These are phyloP conservation scores for Loriculus beryllinus DNA, from an alignment of 2,797 vertebrate species.

Conservation along the genomic window DNA sequence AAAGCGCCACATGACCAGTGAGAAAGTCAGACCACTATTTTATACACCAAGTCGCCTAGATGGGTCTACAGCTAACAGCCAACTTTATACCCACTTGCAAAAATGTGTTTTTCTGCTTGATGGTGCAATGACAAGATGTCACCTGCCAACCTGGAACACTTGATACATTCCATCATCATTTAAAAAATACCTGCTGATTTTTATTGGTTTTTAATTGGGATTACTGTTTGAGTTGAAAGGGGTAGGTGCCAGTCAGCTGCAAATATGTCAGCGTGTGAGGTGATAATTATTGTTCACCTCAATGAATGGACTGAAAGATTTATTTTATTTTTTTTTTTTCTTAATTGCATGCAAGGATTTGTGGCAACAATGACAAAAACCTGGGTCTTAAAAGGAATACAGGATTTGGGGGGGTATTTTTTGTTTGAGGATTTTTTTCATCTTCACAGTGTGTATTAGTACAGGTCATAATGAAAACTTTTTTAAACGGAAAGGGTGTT, in stretches of 20 bases:
- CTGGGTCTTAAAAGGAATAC: constrained; percentile 42
- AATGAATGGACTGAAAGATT: background rate
- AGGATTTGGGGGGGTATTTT: constrained; percentile 36
- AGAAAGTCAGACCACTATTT: constrained; percentile 37
- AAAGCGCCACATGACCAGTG: background rate
- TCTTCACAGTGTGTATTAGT: constrained; percentile 57
- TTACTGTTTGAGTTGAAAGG: constrained; percentile 1
- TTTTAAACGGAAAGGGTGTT: constrained; percentile 32
- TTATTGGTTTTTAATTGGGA: background rate
- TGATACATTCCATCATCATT: constrained; percentile 67
- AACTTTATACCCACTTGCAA: constrained; percentile 51
- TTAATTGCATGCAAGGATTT: constrained; percentile 49
- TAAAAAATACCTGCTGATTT: background rate
- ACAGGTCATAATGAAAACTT: background rate
- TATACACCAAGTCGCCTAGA: constrained; percentile 4
- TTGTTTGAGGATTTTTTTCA: background rate
- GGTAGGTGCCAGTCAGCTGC: background rate
- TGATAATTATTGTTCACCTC: background rate
- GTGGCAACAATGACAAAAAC: constrained; percentile 31
- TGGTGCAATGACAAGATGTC: constrained; percentile 67
- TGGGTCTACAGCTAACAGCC: constrained; percentile 11
- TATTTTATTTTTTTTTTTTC: background rate
- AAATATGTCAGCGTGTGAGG: constrained; percentile 7
- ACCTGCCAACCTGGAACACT: constrained; percentile 68
- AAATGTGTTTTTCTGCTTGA: constrained; percentile 47